A percentile compares a stretch with the other conserved stretches of the same genome.
phyloP scores from a whole-genome alignment of 1,140 invertebrate genomes.

The Melitaea cinxia region DNA sequence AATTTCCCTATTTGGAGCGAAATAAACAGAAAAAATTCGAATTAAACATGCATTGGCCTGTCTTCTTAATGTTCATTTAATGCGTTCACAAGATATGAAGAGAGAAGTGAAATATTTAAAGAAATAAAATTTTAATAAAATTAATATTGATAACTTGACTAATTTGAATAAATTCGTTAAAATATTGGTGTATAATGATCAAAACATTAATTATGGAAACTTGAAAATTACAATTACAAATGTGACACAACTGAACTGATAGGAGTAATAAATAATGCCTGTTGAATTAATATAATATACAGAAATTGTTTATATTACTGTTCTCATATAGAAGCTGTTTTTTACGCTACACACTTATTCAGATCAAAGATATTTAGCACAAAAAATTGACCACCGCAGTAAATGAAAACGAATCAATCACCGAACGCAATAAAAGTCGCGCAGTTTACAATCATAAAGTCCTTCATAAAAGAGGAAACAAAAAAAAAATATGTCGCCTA shows the following conservation, averaged over 20 bases:
- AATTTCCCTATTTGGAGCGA: background rate
- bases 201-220: background rate
- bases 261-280: too few relatives aligned
- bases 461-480: conserved; percentile 50
- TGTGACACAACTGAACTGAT: too few relatives aligned
- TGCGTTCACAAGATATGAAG: background rate
- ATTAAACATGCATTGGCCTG: background rate
- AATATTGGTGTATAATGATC: background rate
- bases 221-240: background rate
- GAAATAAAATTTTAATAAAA: background rate
- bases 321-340: background rate
- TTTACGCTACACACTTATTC: too few relatives aligned
- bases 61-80: background rate
- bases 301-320: too few relatives aligned
- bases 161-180: background rate
- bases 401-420: conserved; percentile 41
- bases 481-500: conserved; percentile 45
- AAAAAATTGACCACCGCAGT: background rate
- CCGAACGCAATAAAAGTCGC: conserved; percentile 43
- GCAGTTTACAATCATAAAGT: conserved; percentile 44
- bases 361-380: background rate
- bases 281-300: too few relatives aligned
- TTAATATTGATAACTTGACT: background rate
- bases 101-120: background rate
- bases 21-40: background rate